A percentile compares a stretch with the other conserved stretches of the same genome.
These are phyloP conservation scores for Syndactyla subalaris DNA, from an alignment of 2,797 vertebrate species.

Conservation along the genomic window DNA sequence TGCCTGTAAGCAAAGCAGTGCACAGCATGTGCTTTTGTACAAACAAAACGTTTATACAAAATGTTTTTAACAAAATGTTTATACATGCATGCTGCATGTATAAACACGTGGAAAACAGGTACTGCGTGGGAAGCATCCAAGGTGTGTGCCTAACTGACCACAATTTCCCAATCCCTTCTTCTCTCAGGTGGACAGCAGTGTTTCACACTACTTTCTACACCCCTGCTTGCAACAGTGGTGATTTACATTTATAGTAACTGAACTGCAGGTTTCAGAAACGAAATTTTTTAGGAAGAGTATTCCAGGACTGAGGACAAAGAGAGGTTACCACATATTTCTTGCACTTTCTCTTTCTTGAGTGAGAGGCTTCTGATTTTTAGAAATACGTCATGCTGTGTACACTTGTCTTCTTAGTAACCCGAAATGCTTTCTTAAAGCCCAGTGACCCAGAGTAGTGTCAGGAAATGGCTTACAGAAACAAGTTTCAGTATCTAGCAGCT, in stretches of 20 bases:
- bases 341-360: neutral
- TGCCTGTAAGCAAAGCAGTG: neutral
- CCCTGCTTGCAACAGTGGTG: neutral
- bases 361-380: neutral
- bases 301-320: neutral
- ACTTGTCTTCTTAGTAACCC: neutral
- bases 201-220: neutral
- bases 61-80: too few species aligned
- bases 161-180: neutral
- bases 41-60: too few species aligned
- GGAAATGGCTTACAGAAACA: neutral
- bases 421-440: neutral
- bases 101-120: accelerated
- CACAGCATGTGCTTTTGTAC: neutral
- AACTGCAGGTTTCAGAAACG: neutral
- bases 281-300: neutral
- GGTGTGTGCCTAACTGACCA: accelerated
- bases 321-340: neutral
- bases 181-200: accelerated
- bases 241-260: neutral
- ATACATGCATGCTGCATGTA: neutral
- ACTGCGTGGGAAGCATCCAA: neutral
- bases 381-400: neutral
- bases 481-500: neutral
- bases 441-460: neutral